Conservation (phyloP, 2,113 vertebrate species). For the Ciconia stormi region DNA sequence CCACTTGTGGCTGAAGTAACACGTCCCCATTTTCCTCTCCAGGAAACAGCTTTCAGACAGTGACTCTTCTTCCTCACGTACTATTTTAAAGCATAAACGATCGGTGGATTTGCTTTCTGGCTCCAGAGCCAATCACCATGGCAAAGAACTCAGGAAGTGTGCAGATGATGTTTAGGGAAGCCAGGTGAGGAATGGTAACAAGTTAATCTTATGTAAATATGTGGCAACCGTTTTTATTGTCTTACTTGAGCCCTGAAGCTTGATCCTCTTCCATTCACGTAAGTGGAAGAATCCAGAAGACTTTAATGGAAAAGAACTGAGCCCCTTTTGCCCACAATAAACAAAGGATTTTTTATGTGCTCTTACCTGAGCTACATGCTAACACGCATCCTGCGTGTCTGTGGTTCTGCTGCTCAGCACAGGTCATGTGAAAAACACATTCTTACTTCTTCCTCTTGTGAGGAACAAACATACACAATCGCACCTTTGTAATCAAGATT, state of each 20-base stretch:
- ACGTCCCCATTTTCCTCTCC: background rate
- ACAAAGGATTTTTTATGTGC: background rate
- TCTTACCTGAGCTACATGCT: background rate
- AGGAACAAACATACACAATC: background rate
- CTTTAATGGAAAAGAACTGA: background rate
- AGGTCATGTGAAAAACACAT: background rate
- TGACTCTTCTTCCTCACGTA: background rate
- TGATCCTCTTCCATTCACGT: background rate
- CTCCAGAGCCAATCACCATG: background rate
- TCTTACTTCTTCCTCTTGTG: background rate
- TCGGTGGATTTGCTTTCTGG: background rate
- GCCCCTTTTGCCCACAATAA: background rate
- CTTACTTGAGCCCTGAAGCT: background rate
- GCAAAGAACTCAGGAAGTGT: accelerated
- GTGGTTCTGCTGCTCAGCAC: background rate
- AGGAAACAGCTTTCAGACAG: background rate
- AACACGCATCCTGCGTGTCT: background rate
- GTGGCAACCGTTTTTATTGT: background rate
- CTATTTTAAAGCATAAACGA: background rate
- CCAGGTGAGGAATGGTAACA: background rate
- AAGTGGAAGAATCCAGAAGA: background rate
- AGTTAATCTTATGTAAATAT: background rate
- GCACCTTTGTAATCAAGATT: background rate
- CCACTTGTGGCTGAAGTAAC: background rate
- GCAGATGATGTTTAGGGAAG: background rate